A percentile compares a stretch with the other conserved stretches of the same genome.
phyloP scores from a whole-genome alignment of 2,113 vertebrate genomes.

The Stigmatopora argus region DNA sequence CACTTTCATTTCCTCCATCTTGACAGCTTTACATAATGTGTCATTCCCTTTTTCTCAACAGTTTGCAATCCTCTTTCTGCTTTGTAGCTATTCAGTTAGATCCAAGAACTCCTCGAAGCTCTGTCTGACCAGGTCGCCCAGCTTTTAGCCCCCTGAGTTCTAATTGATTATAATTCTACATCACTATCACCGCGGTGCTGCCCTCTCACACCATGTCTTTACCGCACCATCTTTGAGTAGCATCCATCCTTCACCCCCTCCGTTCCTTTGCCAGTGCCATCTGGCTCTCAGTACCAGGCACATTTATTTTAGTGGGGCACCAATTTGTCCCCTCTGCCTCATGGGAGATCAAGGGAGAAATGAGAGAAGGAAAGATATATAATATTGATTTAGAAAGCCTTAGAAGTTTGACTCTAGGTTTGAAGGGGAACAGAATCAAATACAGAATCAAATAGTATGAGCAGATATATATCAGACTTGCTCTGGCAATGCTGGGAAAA shows the following conservation, averaged over 20 bases:
- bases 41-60: conserved; percentile 11
- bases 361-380: conserved; percentile 18
- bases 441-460: conserved; percentile 27
- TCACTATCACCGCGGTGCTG: conserved; percentile 41
- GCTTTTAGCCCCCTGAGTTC: conserved; percentile 39
- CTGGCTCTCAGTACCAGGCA: conserved; percentile 63
- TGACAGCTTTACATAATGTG: conserved; percentile 20
- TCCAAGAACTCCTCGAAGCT: conserved; percentile 13
- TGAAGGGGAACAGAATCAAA: conserved; percentile 23
- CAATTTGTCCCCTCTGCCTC: conserved; percentile 62
- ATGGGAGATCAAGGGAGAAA: conserved; percentile 19
- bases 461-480: conserved; percentile 29
- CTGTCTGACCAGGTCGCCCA: conserved; percentile 9
- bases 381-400: conserved; percentile 30
- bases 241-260: conserved; percentile 44
- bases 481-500: conserved; percentile 36
- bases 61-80: conserved; percentile 5
- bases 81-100: conserved; percentile 17
- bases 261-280: conserved; percentile 58
- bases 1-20: conserved; percentile 21
- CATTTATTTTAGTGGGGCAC: conserved; percentile 61
- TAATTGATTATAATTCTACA: conserved; percentile 56
- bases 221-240: conserved; percentile 38
- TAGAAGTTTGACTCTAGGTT: conserved; percentile 17
- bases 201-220: conserved; percentile 35